These are phyloP conservation scores for Drosophila kambysellisi DNA, from an alignment of 2,888 invertebrate species.

Conservation along the genomic window DNA sequence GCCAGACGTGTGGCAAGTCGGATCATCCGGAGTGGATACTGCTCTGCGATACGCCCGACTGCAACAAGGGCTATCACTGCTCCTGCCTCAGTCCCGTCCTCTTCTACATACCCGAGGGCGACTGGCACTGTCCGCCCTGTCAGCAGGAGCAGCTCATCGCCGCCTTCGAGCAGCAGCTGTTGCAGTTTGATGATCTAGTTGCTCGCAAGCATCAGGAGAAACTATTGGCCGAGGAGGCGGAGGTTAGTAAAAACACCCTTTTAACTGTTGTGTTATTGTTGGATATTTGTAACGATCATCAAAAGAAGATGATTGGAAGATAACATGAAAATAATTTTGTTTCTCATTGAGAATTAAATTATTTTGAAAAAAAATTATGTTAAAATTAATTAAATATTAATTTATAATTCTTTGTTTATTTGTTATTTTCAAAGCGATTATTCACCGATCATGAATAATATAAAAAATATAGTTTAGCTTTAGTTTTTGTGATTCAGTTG, in stretches of 20 bases:
- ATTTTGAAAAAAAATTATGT: too few relatives aligned
- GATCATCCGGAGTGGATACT: conserved; percentile 99
- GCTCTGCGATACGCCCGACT: conserved; percentile 92
- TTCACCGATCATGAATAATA: not conserved
- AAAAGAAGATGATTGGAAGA: not conserved
- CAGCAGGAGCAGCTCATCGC: conserved; percentile 93
- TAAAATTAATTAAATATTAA: not conserved
- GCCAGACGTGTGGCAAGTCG: conserved; percentile 94
- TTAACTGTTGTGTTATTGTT: too few relatives aligned
- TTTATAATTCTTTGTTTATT: not conserved
- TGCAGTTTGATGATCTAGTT: conserved; percentile 91
- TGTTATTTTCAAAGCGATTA: too few relatives aligned
- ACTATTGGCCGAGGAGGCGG: conserved; percentile 72
- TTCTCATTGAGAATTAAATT: too few relatives aligned
- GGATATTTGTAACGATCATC: not conserved
- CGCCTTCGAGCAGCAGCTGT: conserved; percentile 90
- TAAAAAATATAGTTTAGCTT: not conserved
- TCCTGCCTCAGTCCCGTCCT: conserved; percentile 97
- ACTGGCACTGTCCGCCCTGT: conserved; percentile 99
- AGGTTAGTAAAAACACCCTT: conserved; percentile 28
- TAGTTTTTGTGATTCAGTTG: too few relatives aligned
- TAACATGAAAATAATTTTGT: too few relatives aligned
- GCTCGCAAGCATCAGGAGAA: conserved; percentile 85
- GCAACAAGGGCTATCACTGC: conserved; percentile 99
- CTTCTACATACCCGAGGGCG: conserved; percentile 97